Evolutionary conservation across 2,888 invertebrate species (phyloP).

Genomic region (Neoitamus cyanurus): DNA sequence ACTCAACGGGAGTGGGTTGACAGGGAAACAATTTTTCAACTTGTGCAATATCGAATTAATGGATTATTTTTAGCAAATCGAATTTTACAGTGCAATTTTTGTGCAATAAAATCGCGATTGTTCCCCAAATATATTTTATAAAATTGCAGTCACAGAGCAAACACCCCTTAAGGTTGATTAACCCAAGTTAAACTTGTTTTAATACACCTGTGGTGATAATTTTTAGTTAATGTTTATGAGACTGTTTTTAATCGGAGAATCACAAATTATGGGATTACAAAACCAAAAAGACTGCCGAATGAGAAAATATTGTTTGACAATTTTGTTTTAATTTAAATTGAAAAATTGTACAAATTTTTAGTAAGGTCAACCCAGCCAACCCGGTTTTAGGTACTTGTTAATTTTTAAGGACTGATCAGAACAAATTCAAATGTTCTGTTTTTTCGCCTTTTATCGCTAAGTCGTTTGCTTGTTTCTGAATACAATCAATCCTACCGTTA

Average conservation of each 20-base stretch:
- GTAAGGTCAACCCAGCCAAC: neutral
- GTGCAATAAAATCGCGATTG: neutral
- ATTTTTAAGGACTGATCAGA: slow-evolving; percentile 2
- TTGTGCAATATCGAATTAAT: neutral
- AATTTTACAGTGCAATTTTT: neutral
- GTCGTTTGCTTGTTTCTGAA: slow-evolving; percentile 26
- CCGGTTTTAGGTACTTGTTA: slow-evolving; percentile 11
- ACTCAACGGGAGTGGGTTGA: neutral
- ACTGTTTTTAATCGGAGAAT: neutral
- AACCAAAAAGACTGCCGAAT: neutral
- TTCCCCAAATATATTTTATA: neutral
- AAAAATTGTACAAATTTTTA: neutral
- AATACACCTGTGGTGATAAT: neutral
- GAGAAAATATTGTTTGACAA: neutral
- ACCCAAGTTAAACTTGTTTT: neutral
- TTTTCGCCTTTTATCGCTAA: neutral
- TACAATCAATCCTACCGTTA: slow-evolving; percentile 23
- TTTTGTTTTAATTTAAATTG: neutral
- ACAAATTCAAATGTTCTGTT: neutral
- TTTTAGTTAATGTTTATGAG: neutral
- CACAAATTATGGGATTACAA: neutral
- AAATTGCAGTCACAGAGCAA: neutral
- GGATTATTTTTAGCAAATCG: neutral
- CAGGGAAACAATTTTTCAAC: neutral
- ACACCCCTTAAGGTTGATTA: neutral